These are phyloP conservation scores for Pseudochirops cupreus DNA, from an alignment of 2,797 vertebrate species.

Conservation along the genomic window DNA sequence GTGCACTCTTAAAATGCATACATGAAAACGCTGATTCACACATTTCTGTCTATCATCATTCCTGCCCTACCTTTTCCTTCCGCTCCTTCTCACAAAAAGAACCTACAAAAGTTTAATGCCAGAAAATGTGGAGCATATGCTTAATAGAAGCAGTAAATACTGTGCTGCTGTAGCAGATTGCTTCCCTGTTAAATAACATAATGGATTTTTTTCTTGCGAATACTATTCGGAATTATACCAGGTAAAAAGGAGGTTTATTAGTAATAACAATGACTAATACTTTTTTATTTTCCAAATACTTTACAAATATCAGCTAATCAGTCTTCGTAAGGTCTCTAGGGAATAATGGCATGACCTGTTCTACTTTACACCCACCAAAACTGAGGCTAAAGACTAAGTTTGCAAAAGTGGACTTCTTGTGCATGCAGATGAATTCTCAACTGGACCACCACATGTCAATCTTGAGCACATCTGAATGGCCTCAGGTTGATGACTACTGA, in stretches of 20 bases:
- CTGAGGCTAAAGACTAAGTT: neutral
- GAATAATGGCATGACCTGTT: neutral
- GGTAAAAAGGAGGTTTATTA: slow-evolving; percentile 75
- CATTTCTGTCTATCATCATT: neutral
- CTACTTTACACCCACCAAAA: neutral
- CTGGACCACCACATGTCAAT: neutral
- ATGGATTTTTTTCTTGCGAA: slow-evolving; percentile 74
- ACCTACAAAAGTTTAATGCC: neutral
- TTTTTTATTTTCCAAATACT: slow-evolving; percentile 69
- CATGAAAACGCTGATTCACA: neutral
- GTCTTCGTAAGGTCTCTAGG: slow-evolving; percentile 46
- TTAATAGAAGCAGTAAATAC: slow-evolving; percentile 64
- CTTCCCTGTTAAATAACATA: slow-evolving; percentile 65
- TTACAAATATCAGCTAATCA: slow-evolving; percentile 70
- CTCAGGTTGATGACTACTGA: neutral
- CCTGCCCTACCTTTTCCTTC: neutral
- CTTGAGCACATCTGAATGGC: slow-evolving; percentile 16
- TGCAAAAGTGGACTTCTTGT: slow-evolving; percentile 1
- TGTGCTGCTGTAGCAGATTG: slow-evolving; percentile 47
- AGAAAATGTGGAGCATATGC: neutral
- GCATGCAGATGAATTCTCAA: slow-evolving; percentile 9
- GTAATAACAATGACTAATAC: slow-evolving; percentile 74
- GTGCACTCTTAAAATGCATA: slow-evolving; percentile 1
- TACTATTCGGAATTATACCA: slow-evolving; percentile 64
- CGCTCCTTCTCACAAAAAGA: neutral